These are phyloP conservation scores for Dicyrtomina minuta DNA, from an alignment of 2,888 invertebrate genomes.

Conservation along the genomic window DNA sequence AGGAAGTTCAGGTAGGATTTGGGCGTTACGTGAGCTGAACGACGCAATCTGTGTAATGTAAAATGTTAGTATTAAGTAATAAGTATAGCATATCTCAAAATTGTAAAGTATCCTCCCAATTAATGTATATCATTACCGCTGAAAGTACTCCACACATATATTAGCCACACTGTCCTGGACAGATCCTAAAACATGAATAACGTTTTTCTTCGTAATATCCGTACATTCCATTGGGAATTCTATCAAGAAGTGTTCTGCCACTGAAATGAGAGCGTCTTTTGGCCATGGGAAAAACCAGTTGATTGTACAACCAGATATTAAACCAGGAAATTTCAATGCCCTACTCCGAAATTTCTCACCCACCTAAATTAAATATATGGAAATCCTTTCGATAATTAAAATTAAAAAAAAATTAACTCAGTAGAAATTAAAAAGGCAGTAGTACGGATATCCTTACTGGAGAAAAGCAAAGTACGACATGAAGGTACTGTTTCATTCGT, in stretches of 20 bases:
- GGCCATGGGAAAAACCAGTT: constrained; percentile 97
- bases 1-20: constrained; percentile 96
- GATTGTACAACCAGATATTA: constrained; percentile 96
- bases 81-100: too few species aligned
- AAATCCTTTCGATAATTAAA: too few species aligned
- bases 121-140: constrained; percentile 62
- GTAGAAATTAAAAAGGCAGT: too few species aligned
- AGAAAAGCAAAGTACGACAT: constrained; percentile 93
- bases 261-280: constrained; percentile 86
- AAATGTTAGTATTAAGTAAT: too few species aligned
- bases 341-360: constrained; percentile 93
- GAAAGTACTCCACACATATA: constrained; percentile 80
- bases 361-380: too few species aligned
- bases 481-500: constrained; percentile 86
- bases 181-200: constrained; percentile 80
- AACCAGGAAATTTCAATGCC: constrained; percentile 87
- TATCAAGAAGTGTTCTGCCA: constrained; percentile 83
- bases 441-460: too few species aligned
- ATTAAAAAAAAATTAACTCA: too few species aligned
- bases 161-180: constrained; percentile 64
- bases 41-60: constrained; percentile 25
- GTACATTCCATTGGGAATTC: constrained; percentile 83
- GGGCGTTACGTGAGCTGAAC: constrained; percentile 65
- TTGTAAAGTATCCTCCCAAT: too few species aligned
- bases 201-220: constrained; percentile 74